Conservation (phyloP, 23 tunicate genomes). For the Phallusia fumigata region DNA sequence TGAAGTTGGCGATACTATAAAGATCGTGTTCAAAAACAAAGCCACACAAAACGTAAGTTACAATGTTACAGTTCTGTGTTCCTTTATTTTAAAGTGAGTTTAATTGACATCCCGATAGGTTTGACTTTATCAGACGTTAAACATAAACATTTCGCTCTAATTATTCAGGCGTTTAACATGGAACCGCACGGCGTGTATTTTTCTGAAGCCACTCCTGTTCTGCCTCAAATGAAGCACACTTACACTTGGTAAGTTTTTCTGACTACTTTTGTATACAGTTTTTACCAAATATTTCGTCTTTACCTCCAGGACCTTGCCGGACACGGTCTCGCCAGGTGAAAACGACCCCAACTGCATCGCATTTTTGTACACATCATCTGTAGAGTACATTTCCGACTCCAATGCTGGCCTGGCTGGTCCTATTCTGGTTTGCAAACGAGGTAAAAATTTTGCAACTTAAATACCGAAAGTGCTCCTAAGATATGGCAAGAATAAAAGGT, state of each 20-base stretch:
- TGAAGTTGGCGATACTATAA: conserved; percentile 56
- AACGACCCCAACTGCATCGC: conserved; percentile 50
- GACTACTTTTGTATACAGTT: not conserved
- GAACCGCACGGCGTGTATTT: conserved; percentile 70
- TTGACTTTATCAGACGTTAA: too few species aligned
- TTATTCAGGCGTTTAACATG: conserved; percentile 41
- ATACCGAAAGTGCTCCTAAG: too few species aligned
- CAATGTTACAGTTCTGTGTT: too few species aligned
- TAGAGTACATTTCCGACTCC: conserved; percentile 39
- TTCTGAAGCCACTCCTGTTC: conserved; percentile 27
- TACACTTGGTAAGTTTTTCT: conserved; percentile 43
- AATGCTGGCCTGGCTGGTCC: conserved; percentile 61
- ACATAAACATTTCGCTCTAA: too few species aligned
- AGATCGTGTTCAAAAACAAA: conserved; percentile 42
- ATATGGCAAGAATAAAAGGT: too few species aligned
- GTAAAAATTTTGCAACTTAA: conserved; percentile 2
- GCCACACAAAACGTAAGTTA: conserved; percentile 24
- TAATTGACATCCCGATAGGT: too few species aligned
- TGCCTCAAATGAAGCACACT: conserved; percentile 30
- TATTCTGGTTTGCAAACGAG: conserved; percentile 56
- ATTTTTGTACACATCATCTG: conserved; percentile 44
- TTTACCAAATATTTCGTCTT: not conserved
- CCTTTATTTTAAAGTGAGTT: too few species aligned
- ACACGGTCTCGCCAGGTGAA: conserved; percentile 32
- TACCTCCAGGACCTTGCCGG: conserved; percentile 44